Conservation (phyloP, 2,797 vertebrate species). For the Chaunax sp. region DNA sequence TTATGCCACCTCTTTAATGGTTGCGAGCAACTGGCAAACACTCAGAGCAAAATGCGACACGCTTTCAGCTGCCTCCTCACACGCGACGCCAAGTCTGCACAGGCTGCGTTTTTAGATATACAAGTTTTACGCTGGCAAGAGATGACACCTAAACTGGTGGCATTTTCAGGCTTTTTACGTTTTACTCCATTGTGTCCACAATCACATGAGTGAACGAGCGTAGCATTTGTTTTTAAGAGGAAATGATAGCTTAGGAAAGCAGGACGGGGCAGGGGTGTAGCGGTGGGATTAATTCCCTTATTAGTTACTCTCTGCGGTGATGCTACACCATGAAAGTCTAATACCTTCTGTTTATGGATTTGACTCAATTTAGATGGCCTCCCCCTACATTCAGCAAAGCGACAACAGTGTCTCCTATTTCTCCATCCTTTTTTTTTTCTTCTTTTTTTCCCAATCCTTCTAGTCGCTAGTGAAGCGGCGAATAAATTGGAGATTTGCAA, state of each 20-base stretch:
- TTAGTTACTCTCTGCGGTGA: conserved; percentile 65
- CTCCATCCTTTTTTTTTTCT: background rate
- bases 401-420: conserved; percentile 48
- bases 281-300: conserved; percentile 69
- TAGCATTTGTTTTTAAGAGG: conserved; percentile 63
- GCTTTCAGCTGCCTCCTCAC: conserved; percentile 37
- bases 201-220: conserved; percentile 58
- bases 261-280: conserved; percentile 44
- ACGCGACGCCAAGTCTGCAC: conserved; percentile 37
- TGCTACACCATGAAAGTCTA: conserved; percentile 54
- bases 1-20: conserved; percentile 61
- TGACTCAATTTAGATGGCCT: conserved; percentile 66
- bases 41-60: conserved; percentile 46
- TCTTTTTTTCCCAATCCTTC: conserved; percentile 6
- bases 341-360: conserved; percentile 70
- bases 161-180: conserved; percentile 44
- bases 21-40: conserved; percentile 54
- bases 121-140: conserved; percentile 47
- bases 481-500: conserved; percentile 44
- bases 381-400: conserved; percentile 34
- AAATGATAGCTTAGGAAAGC: conserved; percentile 64
- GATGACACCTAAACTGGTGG: conserved; percentile 61
- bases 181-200: conserved; percentile 44
- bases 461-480: conserved; percentile 18
- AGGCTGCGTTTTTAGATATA: conserved; percentile 53